Conservation (phyloP, 2,113 vertebrate species). For the Genyomyrus donnyi region DNA sequence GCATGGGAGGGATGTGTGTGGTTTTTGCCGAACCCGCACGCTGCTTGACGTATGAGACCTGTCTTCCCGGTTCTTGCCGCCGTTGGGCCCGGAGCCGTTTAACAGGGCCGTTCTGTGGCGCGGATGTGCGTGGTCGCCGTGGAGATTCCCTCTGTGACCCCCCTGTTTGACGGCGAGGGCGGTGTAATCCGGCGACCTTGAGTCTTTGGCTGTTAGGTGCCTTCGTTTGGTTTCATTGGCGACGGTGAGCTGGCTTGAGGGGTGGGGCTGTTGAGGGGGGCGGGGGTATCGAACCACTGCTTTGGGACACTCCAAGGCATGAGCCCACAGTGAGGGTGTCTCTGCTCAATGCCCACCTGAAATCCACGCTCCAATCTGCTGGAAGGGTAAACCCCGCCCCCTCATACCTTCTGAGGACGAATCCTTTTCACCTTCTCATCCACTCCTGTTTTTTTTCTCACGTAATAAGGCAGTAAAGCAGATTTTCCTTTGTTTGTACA, state of each 20-base stretch:
- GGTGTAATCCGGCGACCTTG: background rate
- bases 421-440: background rate
- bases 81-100: background rate
- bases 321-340: background rate
- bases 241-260: background rate
- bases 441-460: background rate
- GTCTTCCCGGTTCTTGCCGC: background rate
- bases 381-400: background rate
- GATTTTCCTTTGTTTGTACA: background rate
- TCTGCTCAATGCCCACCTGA: background rate
- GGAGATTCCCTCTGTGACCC: background rate
- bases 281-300: background rate
- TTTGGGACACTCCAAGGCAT: background rate
- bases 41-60: background rate
- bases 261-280: background rate
- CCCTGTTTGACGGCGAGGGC: background rate
- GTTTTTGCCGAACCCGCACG: background rate
- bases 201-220: background rate
- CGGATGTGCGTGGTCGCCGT: background rate
- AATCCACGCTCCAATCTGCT: background rate
- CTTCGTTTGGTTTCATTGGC: background rate
- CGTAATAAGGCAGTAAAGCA: background rate
- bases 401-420: background rate
- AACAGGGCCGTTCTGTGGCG: background rate
- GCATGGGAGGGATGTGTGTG: background rate